Percentiles rank a stretch among this genome's conserved stretches.
These are phyloP conservation scores for Idaea biselata DNA, from an alignment of 2,888 invertebrate genomes.

Conservation along the genomic window DNA sequence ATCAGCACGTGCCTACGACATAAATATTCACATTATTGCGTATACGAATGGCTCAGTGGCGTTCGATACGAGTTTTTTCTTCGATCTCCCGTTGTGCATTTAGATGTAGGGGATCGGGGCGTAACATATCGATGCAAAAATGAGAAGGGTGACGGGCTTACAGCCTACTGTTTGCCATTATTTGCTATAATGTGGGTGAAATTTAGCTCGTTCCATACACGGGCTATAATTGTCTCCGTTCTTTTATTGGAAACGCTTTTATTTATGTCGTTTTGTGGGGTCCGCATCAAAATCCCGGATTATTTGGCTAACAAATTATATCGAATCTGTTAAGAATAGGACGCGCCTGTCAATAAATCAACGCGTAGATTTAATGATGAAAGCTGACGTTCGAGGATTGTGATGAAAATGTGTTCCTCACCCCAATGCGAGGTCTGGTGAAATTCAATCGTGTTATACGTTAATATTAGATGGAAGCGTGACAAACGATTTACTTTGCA, in stretches of 20 bases:
- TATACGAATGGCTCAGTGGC: conserved; percentile 51
- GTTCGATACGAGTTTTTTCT: conserved; percentile 58
- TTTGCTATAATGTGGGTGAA: conserved; percentile 78
- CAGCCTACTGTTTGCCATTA: conserved; percentile 76
- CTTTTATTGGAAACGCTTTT: conserved; percentile 62
- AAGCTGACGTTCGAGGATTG: conserved; percentile 56
- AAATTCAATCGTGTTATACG: conserved; percentile 34
- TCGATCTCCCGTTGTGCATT: conserved; percentile 72
- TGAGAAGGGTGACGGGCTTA: conserved; percentile 59
- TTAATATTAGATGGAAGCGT: conserved; percentile 25
- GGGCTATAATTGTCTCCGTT: conserved; percentile 70
- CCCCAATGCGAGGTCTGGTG: conserved; percentile 39
- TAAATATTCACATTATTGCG: conserved; percentile 78
- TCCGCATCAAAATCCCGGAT: conserved; percentile 71
- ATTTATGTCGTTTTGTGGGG: conserved; percentile 48
- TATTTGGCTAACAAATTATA: conserved; percentile 80
- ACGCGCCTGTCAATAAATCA: conserved; percentile 76
- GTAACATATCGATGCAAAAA: conserved; percentile 68
- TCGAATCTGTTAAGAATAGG: conserved; percentile 74
- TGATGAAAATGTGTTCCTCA: conserved; percentile 44
- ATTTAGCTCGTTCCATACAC: conserved; percentile 72
- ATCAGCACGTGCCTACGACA: conserved; percentile 75
- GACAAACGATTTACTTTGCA: conserved; percentile 8
- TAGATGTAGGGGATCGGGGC: conserved; percentile 71
- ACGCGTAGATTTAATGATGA: conserved; percentile 68